Conservation (phyloP, 53 echinoderm and acorn worm species). For the Astropecten irregularis region DNA sequence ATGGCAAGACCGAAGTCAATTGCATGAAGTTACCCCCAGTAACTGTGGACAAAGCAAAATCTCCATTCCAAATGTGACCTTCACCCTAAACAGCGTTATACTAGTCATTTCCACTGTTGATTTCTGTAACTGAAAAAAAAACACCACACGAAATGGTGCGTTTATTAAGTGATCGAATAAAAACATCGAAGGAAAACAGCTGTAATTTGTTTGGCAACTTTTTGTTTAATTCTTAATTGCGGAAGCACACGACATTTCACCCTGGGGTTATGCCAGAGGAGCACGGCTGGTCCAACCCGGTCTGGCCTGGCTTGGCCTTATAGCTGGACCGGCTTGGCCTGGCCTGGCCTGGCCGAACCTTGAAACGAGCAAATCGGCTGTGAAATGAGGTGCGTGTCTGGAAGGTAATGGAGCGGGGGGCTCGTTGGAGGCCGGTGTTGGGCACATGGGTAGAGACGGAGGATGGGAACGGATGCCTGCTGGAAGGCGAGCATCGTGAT, state of each 20-base stretch:
- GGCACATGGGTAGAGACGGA: background rate
- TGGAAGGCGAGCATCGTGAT: too few relatives aligned
- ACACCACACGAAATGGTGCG: background rate
- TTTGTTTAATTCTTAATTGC: constrained; percentile 13
- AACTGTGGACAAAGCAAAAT: too few relatives aligned
- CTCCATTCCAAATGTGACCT: too few relatives aligned
- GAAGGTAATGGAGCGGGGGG: constrained; percentile 26
- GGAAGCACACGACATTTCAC: background rate
- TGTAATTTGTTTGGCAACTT: constrained; percentile 18
- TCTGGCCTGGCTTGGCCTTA: background rate
- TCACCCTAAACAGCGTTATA: too few relatives aligned
- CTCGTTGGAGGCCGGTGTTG: background rate
- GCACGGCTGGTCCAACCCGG: background rate
- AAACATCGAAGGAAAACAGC: background rate
- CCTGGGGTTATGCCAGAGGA: background rate
- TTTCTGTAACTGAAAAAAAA: background rate
- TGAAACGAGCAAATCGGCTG: constrained; percentile 28
- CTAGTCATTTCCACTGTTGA: background rate
- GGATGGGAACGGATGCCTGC: too few relatives aligned
- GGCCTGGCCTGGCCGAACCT: too few relatives aligned
- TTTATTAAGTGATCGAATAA: too few relatives aligned
- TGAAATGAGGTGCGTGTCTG: constrained; percentile 41
- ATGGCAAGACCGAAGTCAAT: too few relatives aligned
- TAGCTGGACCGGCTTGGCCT: too few relatives aligned
- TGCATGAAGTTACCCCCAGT: too few relatives aligned